These are phyloP conservation scores for Incurvaria masculella DNA, from an alignment of 2,888 invertebrate genomes.

Conservation along the genomic window DNA sequence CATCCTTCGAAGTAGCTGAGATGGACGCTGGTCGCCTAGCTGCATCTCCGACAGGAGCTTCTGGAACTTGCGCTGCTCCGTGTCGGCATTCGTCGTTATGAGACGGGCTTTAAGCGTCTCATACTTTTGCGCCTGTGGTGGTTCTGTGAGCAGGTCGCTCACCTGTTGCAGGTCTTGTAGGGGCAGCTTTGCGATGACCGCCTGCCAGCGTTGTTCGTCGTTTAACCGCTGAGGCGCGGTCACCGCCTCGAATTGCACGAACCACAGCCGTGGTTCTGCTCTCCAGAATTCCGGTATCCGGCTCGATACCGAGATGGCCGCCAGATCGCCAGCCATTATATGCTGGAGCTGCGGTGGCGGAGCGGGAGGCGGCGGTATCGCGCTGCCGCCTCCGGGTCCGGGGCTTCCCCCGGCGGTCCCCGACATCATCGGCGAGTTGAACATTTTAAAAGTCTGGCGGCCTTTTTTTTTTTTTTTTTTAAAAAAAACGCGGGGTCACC, in stretches of 20 bases:
- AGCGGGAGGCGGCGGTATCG: too few relatives aligned
- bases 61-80: background rate
- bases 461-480: too few relatives aligned
- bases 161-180: background rate
- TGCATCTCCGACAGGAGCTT: conserved; percentile 2
- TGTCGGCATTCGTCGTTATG: background rate
- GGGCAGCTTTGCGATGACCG: background rate
- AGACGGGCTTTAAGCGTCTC: background rate
- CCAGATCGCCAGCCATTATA: conserved; percentile 6
- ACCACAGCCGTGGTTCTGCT: background rate
- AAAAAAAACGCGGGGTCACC: too few relatives aligned
- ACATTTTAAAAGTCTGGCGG: too few relatives aligned
- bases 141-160: conserved; percentile 1
- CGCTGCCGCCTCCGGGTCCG: too few relatives aligned
- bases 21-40: conserved; percentile 1
- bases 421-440: too few relatives aligned
- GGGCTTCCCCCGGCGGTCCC: too few relatives aligned
- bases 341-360: too few relatives aligned
- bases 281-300: background rate
- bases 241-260: background rate
- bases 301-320: conserved; percentile 7
- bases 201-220: background rate
- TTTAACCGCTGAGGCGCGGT: background rate
- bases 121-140: background rate
- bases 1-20: conserved; percentile 4